These are phyloP conservation scores for Reticulitermes lucifugus DNA, from an alignment of 2,888 invertebrate species.

Conservation along the genomic window DNA sequence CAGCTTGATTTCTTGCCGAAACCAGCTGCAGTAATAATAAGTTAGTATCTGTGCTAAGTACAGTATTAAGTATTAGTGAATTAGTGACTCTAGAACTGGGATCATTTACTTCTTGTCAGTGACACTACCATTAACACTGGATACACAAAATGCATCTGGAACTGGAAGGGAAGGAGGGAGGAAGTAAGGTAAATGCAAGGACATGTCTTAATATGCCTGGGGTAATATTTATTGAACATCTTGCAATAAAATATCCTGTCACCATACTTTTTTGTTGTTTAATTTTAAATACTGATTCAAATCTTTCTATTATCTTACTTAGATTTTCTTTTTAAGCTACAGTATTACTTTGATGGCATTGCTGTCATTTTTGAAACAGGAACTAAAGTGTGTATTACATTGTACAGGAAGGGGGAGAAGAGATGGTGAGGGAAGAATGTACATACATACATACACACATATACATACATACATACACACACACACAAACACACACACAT, in stretches of 20 bases:
- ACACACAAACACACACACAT: constrained; percentile 5
- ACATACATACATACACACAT: not conserved
- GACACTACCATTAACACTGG: constrained; percentile 31
- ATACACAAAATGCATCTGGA: constrained; percentile 34
- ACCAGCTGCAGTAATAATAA: constrained; percentile 35
- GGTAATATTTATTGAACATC: constrained; percentile 13
- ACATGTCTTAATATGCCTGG: not conserved
- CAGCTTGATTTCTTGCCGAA: constrained; percentile 31
- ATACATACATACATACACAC: too few species aligned
- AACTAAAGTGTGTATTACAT: constrained; percentile 31
- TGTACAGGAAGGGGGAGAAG: not conserved
- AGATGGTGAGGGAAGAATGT: constrained; percentile 7
- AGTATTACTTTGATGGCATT: constrained; percentile 17
- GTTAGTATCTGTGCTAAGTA: constrained; percentile 40
- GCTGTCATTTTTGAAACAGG: constrained; percentile 30
- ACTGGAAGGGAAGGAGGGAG: constrained; percentile 25
- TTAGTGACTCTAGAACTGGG: constrained; percentile 41
- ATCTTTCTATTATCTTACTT: constrained; percentile 11
- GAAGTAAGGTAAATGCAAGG: constrained; percentile 7
- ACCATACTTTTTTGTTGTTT: not conserved
- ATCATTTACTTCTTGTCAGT: constrained; percentile 39
- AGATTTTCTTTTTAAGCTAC: constrained; percentile 30
- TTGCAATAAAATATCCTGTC: constrained; percentile 8
- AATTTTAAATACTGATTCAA: constrained; percentile 19
- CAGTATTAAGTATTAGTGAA: constrained; percentile 24